Conservation (phyloP, 2,888 invertebrate genomes). For the Clivina fossor region DNA sequence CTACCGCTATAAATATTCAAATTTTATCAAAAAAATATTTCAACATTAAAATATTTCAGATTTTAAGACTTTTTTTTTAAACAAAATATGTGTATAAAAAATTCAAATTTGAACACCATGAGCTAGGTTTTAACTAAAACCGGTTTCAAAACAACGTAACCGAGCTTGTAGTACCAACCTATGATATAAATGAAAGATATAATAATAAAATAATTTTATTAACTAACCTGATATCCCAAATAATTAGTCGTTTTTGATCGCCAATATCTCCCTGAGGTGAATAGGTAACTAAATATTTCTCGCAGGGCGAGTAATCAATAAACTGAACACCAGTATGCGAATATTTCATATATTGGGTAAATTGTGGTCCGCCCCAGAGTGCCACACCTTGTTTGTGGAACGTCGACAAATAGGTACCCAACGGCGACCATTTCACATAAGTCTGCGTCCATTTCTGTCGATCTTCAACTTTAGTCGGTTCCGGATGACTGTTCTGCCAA, state of each 20-base stretch:
- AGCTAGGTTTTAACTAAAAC: no score
- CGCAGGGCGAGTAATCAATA: slow-evolving; percentile 97
- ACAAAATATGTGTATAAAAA: no score
- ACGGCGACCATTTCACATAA: slow-evolving; percentile 95
- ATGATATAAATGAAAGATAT: no score
- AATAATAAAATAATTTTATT: no score
- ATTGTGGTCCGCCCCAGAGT: slow-evolving; percentile 95
- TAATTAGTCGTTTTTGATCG: slow-evolving; percentile 81
- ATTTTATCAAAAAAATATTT: no score
- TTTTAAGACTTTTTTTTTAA: no score
- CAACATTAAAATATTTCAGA: no score
- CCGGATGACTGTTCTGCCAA: slow-evolving; percentile 87
- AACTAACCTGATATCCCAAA: slow-evolving; percentile 91
- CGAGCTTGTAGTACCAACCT: no score
- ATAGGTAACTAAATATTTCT: slow-evolving; percentile 94
- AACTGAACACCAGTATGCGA: slow-evolving; percentile 88
- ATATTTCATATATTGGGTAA: slow-evolving; percentile 89
- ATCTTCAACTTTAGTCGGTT: slow-evolving; percentile 79
- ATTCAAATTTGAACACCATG: no score
- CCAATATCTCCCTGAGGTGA: slow-evolving; percentile 73
- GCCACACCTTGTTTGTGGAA: slow-evolving; percentile 96
- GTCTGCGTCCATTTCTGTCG: slow-evolving; percentile 95
- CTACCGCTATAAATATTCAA: no score
- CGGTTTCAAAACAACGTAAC: no score
- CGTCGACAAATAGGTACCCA: slow-evolving; percentile 94